Percentiles rank a stretch among this genome's conserved stretches.
phyloP scores from a whole-genome alignment of 2,797 vertebrate genomes.

The Craterocephalus amniculus region DNA sequence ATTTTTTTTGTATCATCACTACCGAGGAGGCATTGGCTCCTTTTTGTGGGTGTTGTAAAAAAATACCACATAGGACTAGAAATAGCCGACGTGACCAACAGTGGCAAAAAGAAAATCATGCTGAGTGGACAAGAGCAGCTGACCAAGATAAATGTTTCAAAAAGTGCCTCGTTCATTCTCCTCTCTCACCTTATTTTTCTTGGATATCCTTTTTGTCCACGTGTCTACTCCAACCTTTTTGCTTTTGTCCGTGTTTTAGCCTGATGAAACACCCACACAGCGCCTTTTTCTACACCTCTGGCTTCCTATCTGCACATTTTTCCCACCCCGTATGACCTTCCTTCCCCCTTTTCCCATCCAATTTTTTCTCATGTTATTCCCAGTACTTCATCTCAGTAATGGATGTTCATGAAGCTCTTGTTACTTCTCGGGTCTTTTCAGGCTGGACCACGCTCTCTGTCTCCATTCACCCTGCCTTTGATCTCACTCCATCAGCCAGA shows the following conservation, averaged over 20 bases:
- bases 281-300: constrained; percentile 18
- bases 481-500: constrained; percentile 61
- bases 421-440: constrained; percentile 55
- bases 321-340: constrained; percentile 31
- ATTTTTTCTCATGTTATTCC: constrained; percentile 51
- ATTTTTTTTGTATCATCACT: constrained; percentile 8
- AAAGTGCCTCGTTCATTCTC: constrained; percentile 13
- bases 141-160: constrained; percentile 28
- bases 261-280: constrained; percentile 41
- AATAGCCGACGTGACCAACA: constrained; percentile 19
- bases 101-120: constrained; percentile 12
- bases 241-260: constrained; percentile 32
- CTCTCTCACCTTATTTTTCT: constrained; percentile 13
- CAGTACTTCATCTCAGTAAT: constrained; percentile 56
- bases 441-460: constrained; percentile 37
- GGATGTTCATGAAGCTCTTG: constrained; percentile 66
- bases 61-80: constrained; percentile 29
- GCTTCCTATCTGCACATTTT: constrained; percentile 21
- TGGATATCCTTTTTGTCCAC: constrained; percentile 11
- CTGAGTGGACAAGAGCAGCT: constrained; percentile 15
- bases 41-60: constrained; percentile 2
- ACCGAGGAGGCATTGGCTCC: constrained; percentile 1
- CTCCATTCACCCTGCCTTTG: constrained; percentile 43
- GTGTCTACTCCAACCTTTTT: constrained; percentile 25
- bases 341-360: constrained; percentile 23